Conservation (phyloP, 1,140 invertebrate genomes). For the Rhagoletis zephyria region DNA sequence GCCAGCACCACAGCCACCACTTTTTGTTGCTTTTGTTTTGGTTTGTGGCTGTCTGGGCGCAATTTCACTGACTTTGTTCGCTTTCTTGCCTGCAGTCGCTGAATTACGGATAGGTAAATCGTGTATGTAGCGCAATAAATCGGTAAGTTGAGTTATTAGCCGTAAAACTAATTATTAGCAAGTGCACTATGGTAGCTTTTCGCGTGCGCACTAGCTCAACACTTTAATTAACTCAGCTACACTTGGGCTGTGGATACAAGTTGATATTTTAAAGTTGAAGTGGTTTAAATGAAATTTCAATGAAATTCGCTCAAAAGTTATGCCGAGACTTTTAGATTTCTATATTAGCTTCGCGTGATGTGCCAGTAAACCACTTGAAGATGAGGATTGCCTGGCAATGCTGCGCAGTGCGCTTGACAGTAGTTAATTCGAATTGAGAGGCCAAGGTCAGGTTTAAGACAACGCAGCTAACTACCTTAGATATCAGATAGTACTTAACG, state of each 20-base stretch:
- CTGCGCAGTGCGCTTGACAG: too few relatives aligned
- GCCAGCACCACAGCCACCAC: not conserved
- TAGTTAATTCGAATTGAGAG: too few relatives aligned
- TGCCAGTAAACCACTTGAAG: too few relatives aligned
- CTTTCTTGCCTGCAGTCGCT: not conserved
- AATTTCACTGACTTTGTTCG: not conserved
- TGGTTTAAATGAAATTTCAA: too few relatives aligned
- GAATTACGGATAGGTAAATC: not conserved
- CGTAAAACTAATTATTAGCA: constrained; percentile 44
- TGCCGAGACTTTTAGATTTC: too few relatives aligned
- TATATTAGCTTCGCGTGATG: too few relatives aligned
- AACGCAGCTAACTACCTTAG: too few relatives aligned
- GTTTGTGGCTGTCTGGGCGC: not conserved
- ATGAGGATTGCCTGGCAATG: too few relatives aligned
- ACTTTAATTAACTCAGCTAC: not conserved
- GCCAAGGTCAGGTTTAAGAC: too few relatives aligned
- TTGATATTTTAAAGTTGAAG: too few relatives aligned
- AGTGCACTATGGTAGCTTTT: not conserved
- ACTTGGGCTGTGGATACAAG: not conserved
- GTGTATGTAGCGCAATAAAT: not conserved
- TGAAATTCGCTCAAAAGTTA: too few relatives aligned
- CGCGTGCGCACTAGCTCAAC: not conserved
- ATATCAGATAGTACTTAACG: too few relatives aligned
- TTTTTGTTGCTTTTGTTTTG: not conserved
- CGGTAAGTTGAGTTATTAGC: constrained; percentile 42